Percentiles rank a stretch among this genome's conserved stretches.
Evolutionary conservation across 2,888 invertebrate species (phyloP).

Genomic region (Callyntrura sp.): DNA sequence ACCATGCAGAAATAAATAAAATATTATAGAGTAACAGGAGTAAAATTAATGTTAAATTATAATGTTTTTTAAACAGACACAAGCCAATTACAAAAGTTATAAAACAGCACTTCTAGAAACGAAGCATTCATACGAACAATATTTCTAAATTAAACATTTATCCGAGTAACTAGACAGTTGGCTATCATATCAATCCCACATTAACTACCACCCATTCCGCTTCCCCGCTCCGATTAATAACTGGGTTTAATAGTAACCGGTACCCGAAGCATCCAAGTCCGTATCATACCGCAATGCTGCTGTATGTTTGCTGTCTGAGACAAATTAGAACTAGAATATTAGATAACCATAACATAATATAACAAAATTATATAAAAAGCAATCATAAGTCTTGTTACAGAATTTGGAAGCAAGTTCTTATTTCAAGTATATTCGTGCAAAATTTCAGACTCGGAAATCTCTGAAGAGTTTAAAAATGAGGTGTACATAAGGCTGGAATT

Average conservation of each 20-base stretch:
- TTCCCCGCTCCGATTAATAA: background rate
- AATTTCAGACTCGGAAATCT: conserved; percentile 9
- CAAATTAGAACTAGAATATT: conserved; percentile 42
- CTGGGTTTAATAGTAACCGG: background rate
- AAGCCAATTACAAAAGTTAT: background rate
- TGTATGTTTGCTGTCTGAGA: conserved; percentile 12
- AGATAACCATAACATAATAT: conserved; percentile 22
- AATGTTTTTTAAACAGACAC: background rate
- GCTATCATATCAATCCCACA: background rate
- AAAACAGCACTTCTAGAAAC: background rate
- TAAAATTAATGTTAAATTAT: background rate
- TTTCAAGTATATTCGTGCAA: background rate
- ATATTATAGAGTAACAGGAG: no score
- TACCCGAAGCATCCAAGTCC: conserved; percentile 6
- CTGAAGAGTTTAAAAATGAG: conserved; percentile 18
- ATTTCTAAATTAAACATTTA: background rate
- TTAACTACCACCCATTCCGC: background rate
- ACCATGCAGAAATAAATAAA: background rate
- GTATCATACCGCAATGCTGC: background rate
- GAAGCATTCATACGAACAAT: background rate
- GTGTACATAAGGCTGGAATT: background rate
- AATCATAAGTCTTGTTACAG: conserved; percentile 18
- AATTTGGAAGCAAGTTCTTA: background rate
- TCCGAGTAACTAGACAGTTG: background rate
- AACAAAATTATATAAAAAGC: background rate